These are phyloP conservation scores for Tretioscincus oriximinensis DNA, from an alignment of 2,113 vertebrate genomes.

Conservation along the genomic window DNA sequence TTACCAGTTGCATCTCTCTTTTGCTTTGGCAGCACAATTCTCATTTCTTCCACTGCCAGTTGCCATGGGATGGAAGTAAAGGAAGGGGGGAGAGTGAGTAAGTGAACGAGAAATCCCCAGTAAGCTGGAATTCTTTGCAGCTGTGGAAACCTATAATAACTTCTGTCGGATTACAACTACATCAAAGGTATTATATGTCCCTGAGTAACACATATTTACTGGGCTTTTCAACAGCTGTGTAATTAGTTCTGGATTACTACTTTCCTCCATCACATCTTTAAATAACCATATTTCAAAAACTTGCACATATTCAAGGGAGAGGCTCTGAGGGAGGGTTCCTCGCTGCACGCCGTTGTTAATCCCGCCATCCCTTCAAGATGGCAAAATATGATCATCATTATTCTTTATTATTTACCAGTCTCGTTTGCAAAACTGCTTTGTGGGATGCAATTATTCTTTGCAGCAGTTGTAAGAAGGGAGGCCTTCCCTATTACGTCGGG, in stretches of 20 bases:
- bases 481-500: neutral
- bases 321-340: conserved; percentile 21
- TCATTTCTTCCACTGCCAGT: conserved; percentile 59
- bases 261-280: conserved; percentile 62
- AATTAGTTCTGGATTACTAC: conserved; percentile 68
- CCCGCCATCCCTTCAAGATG: conserved; percentile 15
- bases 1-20: conserved; percentile 55
- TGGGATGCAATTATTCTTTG: neutral
- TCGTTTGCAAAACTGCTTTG: conserved; percentile 8
- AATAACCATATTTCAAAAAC: conserved; percentile 61
- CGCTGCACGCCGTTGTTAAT: conserved; percentile 39
- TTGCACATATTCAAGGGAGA: conserved; percentile 49
- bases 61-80: conserved; percentile 28
- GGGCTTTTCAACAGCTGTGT: conserved; percentile 71
- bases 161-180: conserved; percentile 72
- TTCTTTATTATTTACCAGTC: conserved; percentile 10
- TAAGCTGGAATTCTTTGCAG: conserved; percentile 68
- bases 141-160: conserved; percentile 74
- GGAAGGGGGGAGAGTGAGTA: neutral
- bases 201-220: conserved; percentile 72
- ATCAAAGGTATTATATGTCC: conserved; percentile 75
- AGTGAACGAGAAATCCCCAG: conserved; percentile 25
- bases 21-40: conserved; percentile 67
- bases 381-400: neutral
- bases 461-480: neutral